These are phyloP conservation scores for Nycticryphes semicollaris DNA, from an alignment of 2,113 vertebrate species.

Conservation along the genomic window DNA sequence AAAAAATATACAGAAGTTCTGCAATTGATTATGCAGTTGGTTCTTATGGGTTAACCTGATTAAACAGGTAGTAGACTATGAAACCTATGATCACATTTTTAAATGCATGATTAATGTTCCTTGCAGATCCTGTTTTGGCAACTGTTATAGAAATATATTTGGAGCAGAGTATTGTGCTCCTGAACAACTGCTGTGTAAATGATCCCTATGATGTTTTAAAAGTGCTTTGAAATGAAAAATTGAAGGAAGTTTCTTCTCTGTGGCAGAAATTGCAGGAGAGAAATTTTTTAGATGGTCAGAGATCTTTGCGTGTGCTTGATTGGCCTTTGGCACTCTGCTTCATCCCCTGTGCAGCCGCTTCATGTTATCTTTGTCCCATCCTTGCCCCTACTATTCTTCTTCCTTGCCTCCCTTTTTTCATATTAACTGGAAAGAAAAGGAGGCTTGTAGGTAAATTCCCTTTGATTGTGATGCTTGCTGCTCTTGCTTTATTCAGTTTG, in stretches of 20 bases:
- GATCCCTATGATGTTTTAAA: neutral
- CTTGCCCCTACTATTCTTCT: neutral
- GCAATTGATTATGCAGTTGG: neutral
- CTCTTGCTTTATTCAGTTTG: neutral
- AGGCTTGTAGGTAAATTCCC: neutral
- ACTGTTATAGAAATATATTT: neutral
- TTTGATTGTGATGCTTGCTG: neutral
- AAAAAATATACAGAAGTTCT: neutral
- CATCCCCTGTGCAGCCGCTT: neutral
- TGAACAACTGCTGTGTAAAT: neutral
- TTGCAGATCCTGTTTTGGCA: slow-evolving; percentile 7
- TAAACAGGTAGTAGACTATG: neutral
- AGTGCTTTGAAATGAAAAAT: slow-evolving; percentile 36
- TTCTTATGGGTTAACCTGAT: neutral
- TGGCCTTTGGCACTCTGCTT: neutral
- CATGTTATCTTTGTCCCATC: neutral
- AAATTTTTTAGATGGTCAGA: neutral
- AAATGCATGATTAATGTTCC: neutral
- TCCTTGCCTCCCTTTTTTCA: neutral
- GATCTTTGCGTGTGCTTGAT: neutral
- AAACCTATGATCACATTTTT: neutral
- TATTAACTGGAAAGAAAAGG: neutral
- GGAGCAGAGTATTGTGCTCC: neutral
- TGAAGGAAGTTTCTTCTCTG: neutral
- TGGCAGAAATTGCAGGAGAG: neutral